Base-by-base conservation (phyloP, 1,140 invertebrate genomes). In the Hylaeus volcanicus region DNA sequence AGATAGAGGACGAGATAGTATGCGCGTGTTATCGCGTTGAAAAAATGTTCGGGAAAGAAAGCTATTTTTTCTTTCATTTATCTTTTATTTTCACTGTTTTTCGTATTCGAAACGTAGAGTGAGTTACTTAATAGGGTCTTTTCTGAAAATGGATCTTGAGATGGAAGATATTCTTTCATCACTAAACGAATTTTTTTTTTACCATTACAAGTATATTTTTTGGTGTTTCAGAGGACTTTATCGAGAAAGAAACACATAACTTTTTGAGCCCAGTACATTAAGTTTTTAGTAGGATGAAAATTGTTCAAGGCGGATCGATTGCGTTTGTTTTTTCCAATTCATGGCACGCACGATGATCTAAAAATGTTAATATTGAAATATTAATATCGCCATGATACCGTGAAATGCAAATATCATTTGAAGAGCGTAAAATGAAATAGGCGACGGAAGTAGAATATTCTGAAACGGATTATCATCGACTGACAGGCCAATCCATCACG, bases 381-480 rank as follows among this genome's bases (percentile, higher is more conserved):
- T 80, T 75, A 80, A 80, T 80, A 80, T 56, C 53, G 53, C 9
- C 12, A n/a, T 45, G 12, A 37, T 45, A 15, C 48, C 53, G 78
- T 45, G 14, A 75, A 68, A 55, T 75, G 71, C 71, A 75, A 80
- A 80, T 68, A 74, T 68, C 78, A 65, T 74, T 78, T 39, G 68
- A 71, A 71, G 56, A 55, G 68, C 43, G 37, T 51, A 37, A 73
- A 79, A 79, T 79, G 76, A 79, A 79, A 79, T 55, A 79, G 51
- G 14, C 70, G 58, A 72, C 51, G 56, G 14, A 8, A 26, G 39
- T 64, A 39, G 70, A 64, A 79, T 79, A 79, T 74, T 73, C 51
- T 73, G 70, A 64, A 79, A 66, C 51, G 45, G 74, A 74, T 79
- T 79, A 79, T 65, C 61, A 58, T 53, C 45, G 11, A 51, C 15